Conservation (phyloP, 2,888 invertebrate genomes). For the Athrips mouffetella region DNA sequence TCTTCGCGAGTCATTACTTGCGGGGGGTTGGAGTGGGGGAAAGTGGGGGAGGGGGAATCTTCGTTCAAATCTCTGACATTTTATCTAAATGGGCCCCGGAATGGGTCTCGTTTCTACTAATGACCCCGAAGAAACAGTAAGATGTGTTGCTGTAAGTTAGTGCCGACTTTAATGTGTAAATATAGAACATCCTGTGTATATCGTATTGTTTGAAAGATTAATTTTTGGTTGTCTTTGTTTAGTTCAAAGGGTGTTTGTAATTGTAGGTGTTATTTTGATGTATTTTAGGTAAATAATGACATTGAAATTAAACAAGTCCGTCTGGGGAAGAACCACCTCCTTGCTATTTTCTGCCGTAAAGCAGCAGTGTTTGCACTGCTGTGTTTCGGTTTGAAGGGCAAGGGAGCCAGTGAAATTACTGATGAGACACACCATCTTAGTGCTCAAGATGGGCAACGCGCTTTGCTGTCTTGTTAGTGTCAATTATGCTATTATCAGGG, state of each 20-base stretch:
- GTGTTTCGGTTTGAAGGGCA: too few species aligned
- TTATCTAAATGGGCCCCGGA: conserved; percentile 77
- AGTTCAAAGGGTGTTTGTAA: neutral
- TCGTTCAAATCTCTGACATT: conserved; percentile 77
- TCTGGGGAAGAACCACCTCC: too few species aligned
- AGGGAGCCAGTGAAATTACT: too few species aligned
- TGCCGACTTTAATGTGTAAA: conserved; percentile 33
- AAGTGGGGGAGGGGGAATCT: conserved; percentile 47
- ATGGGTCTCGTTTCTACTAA: conserved; percentile 73
- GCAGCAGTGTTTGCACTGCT: too few species aligned
- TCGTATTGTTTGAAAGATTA: neutral
- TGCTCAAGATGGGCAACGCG: too few species aligned
- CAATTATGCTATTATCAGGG: too few species aligned
- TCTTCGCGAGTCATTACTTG: conserved; percentile 77
- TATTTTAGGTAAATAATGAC: too few species aligned
- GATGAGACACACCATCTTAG: too few species aligned
- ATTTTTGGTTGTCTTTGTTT: conserved; percentile 5
- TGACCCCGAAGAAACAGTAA: conserved; percentile 74
- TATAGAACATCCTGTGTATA: neutral
- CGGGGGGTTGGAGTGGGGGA: conserved; percentile 27
- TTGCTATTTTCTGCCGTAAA: too few species aligned
- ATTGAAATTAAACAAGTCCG: too few species aligned
- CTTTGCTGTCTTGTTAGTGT: too few species aligned
- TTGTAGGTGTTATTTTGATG: neutral
- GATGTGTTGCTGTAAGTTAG: conserved; percentile 60